These are phyloP conservation scores for Procambarus virginalis DNA, from an alignment of 1,140 invertebrate species.

Conservation along the genomic window DNA sequence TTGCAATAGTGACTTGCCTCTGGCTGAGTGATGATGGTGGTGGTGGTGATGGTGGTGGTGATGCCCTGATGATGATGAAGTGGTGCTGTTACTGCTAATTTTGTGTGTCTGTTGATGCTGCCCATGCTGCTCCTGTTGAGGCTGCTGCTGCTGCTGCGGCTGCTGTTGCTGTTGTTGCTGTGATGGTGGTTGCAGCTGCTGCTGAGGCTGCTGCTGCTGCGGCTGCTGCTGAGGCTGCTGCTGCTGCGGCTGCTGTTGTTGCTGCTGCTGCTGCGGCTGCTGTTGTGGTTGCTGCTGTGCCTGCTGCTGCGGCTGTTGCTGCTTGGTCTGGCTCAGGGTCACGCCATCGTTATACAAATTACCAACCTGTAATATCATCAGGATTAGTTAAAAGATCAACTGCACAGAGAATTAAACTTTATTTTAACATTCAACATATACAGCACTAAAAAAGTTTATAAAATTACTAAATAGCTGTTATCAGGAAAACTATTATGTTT, in stretches of 20 bases:
- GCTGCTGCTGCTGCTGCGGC: slow-evolving; percentile 67
- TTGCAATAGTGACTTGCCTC: slow-evolving; percentile 14
- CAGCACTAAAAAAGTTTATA: too few species aligned
- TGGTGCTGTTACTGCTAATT: slow-evolving; percentile 74
- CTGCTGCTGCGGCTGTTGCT: slow-evolving; percentile 39
- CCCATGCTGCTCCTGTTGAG: slow-evolving; percentile 56
- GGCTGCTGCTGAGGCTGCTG: slow-evolving; percentile 69
- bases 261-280: slow-evolving; percentile 59
- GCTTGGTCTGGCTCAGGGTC: slow-evolving; percentile 73
- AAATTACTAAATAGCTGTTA: too few species aligned
- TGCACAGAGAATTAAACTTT: too few species aligned
- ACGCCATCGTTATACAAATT: slow-evolving; percentile 64
- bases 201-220: slow-evolving; percentile 49
- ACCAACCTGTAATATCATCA: slow-evolving; percentile 45
- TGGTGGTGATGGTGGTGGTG: slow-evolving; percentile 61
- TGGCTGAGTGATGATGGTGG: slow-evolving; percentile 59
- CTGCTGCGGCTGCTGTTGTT: slow-evolving; percentile 73
- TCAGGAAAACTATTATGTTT: too few species aligned
- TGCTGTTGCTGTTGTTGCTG: slow-evolving; percentile 65
- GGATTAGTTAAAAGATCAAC: too few species aligned
- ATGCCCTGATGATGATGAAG: slow-evolving; percentile 72
- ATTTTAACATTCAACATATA: too few species aligned
- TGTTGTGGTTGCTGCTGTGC: background rate
- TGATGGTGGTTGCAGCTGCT: background rate
- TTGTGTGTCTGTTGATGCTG: slow-evolving; percentile 71